Conservation (phyloP, 1,140 invertebrate species). For the Zaprionus tsacasi region DNA sequence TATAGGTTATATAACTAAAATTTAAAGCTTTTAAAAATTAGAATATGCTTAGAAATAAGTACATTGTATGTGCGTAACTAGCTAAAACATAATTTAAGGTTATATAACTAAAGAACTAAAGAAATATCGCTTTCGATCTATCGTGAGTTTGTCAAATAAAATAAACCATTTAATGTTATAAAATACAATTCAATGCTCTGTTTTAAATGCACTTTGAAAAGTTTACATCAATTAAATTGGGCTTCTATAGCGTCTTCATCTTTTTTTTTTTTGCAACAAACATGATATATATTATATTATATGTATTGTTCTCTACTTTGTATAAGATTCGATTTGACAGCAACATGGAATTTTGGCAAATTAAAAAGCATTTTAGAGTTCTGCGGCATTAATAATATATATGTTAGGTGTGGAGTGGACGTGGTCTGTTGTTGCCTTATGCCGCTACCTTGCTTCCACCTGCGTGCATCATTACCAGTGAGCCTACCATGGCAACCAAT, state of each 20-base stretch:
- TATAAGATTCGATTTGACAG: slow-evolving; percentile 55
- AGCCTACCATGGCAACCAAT: slow-evolving; percentile 90
- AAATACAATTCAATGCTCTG: slow-evolving; percentile 48
- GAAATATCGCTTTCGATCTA: slow-evolving; percentile 35
- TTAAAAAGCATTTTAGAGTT: slow-evolving; percentile 45
- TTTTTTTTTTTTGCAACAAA: slow-evolving; percentile 47
- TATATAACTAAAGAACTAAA: slow-evolving; percentile 46
- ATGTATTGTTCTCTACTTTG: slow-evolving; percentile 41
- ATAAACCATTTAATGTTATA: slow-evolving; percentile 25
- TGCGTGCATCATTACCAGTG: slow-evolving; percentile 84
- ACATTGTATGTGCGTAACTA: slow-evolving; percentile 65
- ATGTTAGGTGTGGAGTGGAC: neutral
- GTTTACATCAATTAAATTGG: slow-evolving; percentile 68
- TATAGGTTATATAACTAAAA: slow-evolving; percentile 2
- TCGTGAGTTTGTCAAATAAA: slow-evolving; percentile 35
- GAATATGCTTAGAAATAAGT: slow-evolving; percentile 68
- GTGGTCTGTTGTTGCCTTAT: slow-evolving; percentile 27
- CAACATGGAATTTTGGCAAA: slow-evolving; percentile 69
- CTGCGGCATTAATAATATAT: slow-evolving; percentile 27
- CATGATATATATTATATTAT: slow-evolving; percentile 46
- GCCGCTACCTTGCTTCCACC: slow-evolving; percentile 55
- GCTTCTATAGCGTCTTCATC: slow-evolving; percentile 30
- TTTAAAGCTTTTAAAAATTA: slow-evolving; percentile 53
- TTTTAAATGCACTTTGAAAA: slow-evolving; percentile 76
- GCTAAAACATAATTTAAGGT: slow-evolving; percentile 49